Base-by-base conservation (phyloP, 2,888 invertebrate species). In the Cyclophora punctaria region DNA sequence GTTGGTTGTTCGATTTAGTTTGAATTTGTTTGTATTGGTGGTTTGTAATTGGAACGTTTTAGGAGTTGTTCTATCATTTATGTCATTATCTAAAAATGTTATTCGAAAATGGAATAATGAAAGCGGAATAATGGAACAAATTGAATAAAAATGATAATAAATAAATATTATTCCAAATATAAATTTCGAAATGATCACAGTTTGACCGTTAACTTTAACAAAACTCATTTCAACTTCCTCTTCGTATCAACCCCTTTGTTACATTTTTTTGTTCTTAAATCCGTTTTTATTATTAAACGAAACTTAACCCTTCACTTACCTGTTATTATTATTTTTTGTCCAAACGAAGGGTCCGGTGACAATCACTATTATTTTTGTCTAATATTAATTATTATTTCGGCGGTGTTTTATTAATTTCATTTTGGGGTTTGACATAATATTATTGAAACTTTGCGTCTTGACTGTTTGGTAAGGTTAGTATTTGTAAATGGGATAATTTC, bases 231-330 rank as follows among this genome's bases (percentile, higher is more conserved):
- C 66, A 69, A 72, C 70, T 70, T 72, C 71, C 65, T 76, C 73
- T 78, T 66, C 61, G 60, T 69, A 72, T 75, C 63, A 73, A 77
- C 83, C 83, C 82, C 78, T 75, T 61, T 70, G 62, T 55, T 48
- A 50, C 66, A 78, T 80, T 80, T 78, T 74, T 71, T 75, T 73
- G 75, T 67, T 69, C 66, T 55, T 59, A 55, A 65, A 56, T 57
- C 53, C 51, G 65, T 71, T 75, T 73, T 80, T 76, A 73, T 75
- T 73, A 70, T 69, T 59, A 59, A 37, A 37, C 5, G 59, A 61
- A 66, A 64, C 60, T 67, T 75, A 83, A 83, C 86, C 87, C 86
- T 82, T 73, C 73, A 74, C 37, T 37, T 85, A 85, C 86, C 86
- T 86, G 86, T 77, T 75, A 72, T 77, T 72, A 55, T 59, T 58